These are phyloP conservation scores for Labroides dimidiatus DNA, from an alignment of 2,797 vertebrate species.

Conservation along the genomic window DNA sequence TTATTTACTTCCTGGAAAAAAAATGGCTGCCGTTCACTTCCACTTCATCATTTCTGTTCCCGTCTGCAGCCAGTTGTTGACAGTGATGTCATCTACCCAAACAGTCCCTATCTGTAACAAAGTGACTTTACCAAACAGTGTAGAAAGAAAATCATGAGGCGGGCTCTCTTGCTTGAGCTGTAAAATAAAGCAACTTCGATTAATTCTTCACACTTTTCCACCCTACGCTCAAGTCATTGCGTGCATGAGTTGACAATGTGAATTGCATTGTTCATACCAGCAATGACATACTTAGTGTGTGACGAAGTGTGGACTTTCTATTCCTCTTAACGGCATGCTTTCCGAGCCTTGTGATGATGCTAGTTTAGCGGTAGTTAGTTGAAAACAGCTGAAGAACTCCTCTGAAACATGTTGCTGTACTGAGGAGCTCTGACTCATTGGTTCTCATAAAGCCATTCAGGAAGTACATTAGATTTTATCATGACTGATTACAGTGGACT, in stretches of 20 bases:
- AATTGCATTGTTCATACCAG: slow-evolving; percentile 75
- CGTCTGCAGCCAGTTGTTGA: slow-evolving; percentile 18
- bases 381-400: neutral
- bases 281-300: slow-evolving; percentile 72
- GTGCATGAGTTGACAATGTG: slow-evolving; percentile 78
- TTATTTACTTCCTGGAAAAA: slow-evolving; percentile 55
- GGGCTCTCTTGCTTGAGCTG: slow-evolving; percentile 36
- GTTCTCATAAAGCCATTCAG: slow-evolving; percentile 34
- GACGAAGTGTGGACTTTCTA: slow-evolving; percentile 45
- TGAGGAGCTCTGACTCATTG: slow-evolving; percentile 40
- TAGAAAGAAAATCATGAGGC: slow-evolving; percentile 19
- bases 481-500: slow-evolving; percentile 69
- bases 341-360: slow-evolving; percentile 59
- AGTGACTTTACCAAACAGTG: neutral
- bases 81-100: slow-evolving; percentile 16
- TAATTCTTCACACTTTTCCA: slow-evolving; percentile 57
- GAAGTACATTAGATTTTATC: slow-evolving; percentile 63
- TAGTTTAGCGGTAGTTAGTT: slow-evolving; percentile 1
- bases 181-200: slow-evolving; percentile 51
- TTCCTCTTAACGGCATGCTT: slow-evolving; percentile 59
- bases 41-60: slow-evolving; percentile 25
- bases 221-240: slow-evolving; percentile 73
- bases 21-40: slow-evolving; percentile 44
- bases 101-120: slow-evolving; percentile 5
- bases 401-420: slow-evolving; percentile 22